Conservation (phyloP, 2,797 vertebrate species). For the Tokudaia tokunoshimensis region DNA sequence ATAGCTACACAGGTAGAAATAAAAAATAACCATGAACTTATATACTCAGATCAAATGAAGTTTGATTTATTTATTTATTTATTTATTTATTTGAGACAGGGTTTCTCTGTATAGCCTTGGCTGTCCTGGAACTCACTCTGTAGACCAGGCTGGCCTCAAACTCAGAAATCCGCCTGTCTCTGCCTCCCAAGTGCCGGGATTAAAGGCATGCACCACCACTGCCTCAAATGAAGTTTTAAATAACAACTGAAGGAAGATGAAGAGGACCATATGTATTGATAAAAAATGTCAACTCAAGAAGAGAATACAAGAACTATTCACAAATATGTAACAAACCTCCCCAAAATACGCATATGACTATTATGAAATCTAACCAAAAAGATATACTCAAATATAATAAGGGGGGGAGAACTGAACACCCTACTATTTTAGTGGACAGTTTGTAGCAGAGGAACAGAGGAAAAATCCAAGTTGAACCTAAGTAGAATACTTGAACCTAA, state of each 20-base stretch:
- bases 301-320: not conserved
- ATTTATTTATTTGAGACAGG: too few relatives aligned
- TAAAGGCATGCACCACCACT: too few relatives aligned
- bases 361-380: not conserved
- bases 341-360: not conserved
- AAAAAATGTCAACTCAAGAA: not conserved
- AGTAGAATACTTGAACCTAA: not conserved
- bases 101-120: too few relatives aligned
- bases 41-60: not conserved
- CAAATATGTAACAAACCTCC: not conserved
- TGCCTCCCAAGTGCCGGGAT: too few relatives aligned
- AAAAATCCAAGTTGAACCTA: not conserved
- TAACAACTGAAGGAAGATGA: not conserved
- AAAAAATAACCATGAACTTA: not conserved
- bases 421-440: not conserved
- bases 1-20: not conserved
- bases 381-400: not conserved
- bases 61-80: too few relatives aligned
- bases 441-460: not conserved
- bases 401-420: not conserved
- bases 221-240: not conserved
- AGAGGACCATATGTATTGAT: not conserved
- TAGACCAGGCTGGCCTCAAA: too few relatives aligned
- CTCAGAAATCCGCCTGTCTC: too few relatives aligned
- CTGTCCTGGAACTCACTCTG: too few relatives aligned